A percentile compares a stretch with the other conserved stretches of the same genome.
These are phyloP conservation scores for Gavialis gangeticus DNA, from an alignment of 2,113 vertebrate genomes.

Conservation along the genomic window DNA sequence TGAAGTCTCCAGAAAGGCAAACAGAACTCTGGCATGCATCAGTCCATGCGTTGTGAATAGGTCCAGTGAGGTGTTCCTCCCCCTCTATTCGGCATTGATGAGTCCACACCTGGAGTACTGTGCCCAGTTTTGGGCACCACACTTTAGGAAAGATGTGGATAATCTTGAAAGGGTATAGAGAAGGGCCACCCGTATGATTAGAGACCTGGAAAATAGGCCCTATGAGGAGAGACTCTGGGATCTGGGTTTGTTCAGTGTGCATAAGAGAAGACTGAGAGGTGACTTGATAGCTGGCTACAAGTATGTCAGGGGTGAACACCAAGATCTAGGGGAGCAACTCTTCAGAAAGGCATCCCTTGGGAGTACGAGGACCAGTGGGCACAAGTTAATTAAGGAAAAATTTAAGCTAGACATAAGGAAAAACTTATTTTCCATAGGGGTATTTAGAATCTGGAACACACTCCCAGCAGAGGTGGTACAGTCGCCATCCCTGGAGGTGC, in stretches of 20 bases:
- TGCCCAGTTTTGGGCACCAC: neutral
- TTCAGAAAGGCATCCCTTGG: neutral
- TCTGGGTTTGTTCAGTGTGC: neutral
- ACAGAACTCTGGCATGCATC: neutral
- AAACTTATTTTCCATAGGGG: neutral
- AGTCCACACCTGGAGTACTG: neutral
- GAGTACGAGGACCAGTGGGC: neutral
- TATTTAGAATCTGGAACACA: no score
- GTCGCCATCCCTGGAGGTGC: no score
- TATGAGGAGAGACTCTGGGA: neutral
- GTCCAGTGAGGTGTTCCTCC: fast-evolving
- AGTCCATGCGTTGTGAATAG: neutral
- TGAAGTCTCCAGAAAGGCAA: neutral
- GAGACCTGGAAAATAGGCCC: neutral
- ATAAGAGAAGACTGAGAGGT: neutral
- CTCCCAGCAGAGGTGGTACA: no score
- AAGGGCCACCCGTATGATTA: neutral
- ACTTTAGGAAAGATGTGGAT: neutral
- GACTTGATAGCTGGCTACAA: neutral
- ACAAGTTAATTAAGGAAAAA: neutral
- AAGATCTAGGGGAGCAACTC: neutral
- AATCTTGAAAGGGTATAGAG: neutral
- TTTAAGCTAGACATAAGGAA: neutral
- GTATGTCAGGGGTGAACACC: neutral
- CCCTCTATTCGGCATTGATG: neutral